Percentiles rank a stretch among this genome's conserved stretches.
Conservation (phyloP, 2,888 invertebrate genomes). For the Limenitis camilla region DNA sequence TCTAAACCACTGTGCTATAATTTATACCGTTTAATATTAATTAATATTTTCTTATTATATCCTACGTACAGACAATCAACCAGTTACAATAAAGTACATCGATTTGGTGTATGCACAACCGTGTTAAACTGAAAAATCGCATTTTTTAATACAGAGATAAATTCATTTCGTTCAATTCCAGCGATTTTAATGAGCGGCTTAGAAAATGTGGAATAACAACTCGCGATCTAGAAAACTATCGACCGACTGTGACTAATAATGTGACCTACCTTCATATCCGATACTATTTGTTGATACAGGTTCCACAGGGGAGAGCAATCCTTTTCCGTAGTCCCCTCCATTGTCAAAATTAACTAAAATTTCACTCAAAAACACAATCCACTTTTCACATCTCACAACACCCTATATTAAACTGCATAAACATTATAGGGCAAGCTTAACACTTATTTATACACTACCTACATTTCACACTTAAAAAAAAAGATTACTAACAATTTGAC, state of each 20-base stretch:
- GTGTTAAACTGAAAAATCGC: slow-evolving; percentile 14
- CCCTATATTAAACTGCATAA: slow-evolving; percentile 38
- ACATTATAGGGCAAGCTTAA: slow-evolving; percentile 42
- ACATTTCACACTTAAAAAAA: slow-evolving; percentile 41
- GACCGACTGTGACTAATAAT: slow-evolving; percentile 25
- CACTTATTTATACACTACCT: slow-evolving; percentile 39
- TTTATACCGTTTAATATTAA: no score
- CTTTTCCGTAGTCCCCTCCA: slow-evolving; percentile 83
- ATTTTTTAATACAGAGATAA: slow-evolving; percentile 27
- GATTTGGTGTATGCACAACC: slow-evolving; percentile 6
- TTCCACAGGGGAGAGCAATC: slow-evolving; percentile 94
- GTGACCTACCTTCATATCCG: slow-evolving; percentile 94
- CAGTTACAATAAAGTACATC: background rate
- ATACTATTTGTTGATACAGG: slow-evolving; percentile 95
- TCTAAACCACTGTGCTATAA: no score
- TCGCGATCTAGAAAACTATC: slow-evolving; percentile 28
- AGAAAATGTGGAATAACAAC: slow-evolving; percentile 38
- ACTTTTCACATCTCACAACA: slow-evolving; percentile 43
- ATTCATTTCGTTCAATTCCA: slow-evolving; percentile 42
- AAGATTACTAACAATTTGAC: no score
- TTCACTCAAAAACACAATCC: slow-evolving; percentile 45
- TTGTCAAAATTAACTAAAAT: slow-evolving; percentile 63
- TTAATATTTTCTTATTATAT: no score
- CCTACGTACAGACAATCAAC: no score
- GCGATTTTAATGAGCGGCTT: slow-evolving; percentile 44